These are phyloP conservation scores for Cinclus cinclus DNA, from an alignment of 2,113 vertebrate genomes.

Conservation along the genomic window DNA sequence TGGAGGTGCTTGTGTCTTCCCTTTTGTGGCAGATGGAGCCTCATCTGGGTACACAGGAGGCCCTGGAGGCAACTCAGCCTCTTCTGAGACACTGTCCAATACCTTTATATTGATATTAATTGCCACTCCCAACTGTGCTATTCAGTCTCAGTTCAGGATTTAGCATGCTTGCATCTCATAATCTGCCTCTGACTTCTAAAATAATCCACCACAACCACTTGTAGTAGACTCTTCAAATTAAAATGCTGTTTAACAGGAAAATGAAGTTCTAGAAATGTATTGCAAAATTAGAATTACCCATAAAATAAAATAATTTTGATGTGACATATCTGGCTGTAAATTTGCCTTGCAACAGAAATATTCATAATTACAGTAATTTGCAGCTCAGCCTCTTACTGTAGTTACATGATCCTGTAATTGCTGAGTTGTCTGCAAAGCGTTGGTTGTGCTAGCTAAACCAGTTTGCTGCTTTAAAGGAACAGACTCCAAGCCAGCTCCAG, in stretches of 20 bases:
- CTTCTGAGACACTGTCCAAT: background rate
- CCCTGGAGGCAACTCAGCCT: background rate
- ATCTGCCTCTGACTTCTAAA: slow-evolving; percentile 26
- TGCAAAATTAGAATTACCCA: slow-evolving; percentile 57
- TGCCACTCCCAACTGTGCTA: background rate
- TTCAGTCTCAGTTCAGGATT: background rate
- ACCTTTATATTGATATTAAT: background rate
- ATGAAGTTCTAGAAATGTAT: slow-evolving; percentile 56
- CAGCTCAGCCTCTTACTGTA: slow-evolving; percentile 57
- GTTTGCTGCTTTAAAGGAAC: slow-evolving; percentile 53
- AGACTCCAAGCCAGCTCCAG: slow-evolving; percentile 3
- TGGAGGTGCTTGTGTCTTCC: background rate
- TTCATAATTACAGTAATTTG: slow-evolving; percentile 67
- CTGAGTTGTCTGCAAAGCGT: slow-evolving; percentile 48
- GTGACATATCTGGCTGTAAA: slow-evolving; percentile 61
- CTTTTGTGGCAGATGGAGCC: background rate
- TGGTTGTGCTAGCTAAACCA: slow-evolving; percentile 66
- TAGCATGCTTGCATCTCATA: slow-evolving; percentile 23
- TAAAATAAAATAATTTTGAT: slow-evolving; percentile 65
- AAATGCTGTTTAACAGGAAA: slow-evolving; percentile 62
- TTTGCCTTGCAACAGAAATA: slow-evolving; percentile 63
- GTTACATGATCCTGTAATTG: slow-evolving; percentile 59
- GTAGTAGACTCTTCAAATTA: slow-evolving; percentile 48
- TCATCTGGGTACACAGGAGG: background rate
- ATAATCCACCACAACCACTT: slow-evolving; percentile 15